Base-by-base conservation (phyloP, 2,888 invertebrate genomes). In the Brachycybe producta region DNA sequence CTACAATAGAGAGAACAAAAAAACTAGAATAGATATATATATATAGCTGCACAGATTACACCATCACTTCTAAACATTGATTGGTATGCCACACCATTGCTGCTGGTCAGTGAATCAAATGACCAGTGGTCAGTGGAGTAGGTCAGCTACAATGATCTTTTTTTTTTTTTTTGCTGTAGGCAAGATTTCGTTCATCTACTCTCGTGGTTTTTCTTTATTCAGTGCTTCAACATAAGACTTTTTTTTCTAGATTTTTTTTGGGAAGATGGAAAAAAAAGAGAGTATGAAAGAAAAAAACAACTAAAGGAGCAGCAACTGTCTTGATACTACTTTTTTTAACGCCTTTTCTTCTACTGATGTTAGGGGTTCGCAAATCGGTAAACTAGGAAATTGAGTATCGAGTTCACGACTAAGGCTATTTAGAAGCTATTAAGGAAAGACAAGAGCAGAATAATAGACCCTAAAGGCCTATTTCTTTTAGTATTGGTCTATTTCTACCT, bases 311-410 rank as follows among this genome's bases (percentile, higher is more conserved):
- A n/a, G n/a, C n/a, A n/a, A n/a, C n/a, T n/a, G n/a, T n/a, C n/a
- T n/a, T n/a, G n/a, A n/a, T n/a, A n/a, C n/a, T n/a, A n/a, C n/a
- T n/a, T 28, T 27, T 43, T 43, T 43, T 43, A 27, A 43, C 43
- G 26, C 30, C 21, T 27, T 43, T 28, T 27, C 43, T 43, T 43
- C 21, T 27, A 27, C 27, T 43, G 27, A 21, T 43, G 21, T 43
- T 43, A 15, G 28, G 43, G 43, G 30, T 43, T 27, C 27, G 43
- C 28, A 43, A 43, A 28, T 43, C 43, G 30, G 43, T 27, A 43
- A 43, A 43, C 43, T 43, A 43, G 43, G 43, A 43, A 43, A 43
- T 43, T 43, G 43, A 43, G 43, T 43, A 43, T 43, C 28, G 43
- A 43, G 43, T 30, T 43, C 28, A 43, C 27, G 28, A 28, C 24